Conservation (phyloP, 2,797 vertebrate species). For the Potorous gilbertii region DNA sequence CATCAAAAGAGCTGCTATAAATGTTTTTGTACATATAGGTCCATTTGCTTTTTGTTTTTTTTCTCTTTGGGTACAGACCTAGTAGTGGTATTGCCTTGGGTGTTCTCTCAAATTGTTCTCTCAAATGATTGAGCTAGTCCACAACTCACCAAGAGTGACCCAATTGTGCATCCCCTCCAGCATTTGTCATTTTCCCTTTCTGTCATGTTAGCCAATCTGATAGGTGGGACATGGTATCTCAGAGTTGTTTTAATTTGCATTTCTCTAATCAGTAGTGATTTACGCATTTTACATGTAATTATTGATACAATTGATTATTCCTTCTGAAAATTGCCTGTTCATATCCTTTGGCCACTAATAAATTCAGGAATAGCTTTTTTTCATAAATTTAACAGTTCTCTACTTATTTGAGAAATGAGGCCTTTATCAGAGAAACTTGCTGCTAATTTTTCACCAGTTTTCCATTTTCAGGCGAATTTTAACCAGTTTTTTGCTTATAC, state of each 20-base stretch:
- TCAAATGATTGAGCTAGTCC: not conserved
- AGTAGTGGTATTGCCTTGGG: not conserved
- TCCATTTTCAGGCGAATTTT: not conserved
- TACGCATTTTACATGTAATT: not conserved
- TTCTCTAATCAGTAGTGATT: not conserved
- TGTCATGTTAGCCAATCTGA: not conserved
- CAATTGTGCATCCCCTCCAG: not conserved
- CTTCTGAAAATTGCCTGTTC: not conserved
- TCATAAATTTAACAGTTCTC: not conserved
- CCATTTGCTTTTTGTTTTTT: not conserved
- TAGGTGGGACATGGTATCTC: not conserved
- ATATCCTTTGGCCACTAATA: not conserved
- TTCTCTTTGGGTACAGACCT: not conserved
- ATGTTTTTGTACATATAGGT: not conserved
- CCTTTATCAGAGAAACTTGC: not conserved
- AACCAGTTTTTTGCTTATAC: not conserved
- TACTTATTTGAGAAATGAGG: not conserved
- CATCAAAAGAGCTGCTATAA: not conserved
- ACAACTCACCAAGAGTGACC: not conserved
- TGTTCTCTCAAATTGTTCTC: not conserved
- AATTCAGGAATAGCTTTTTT: not conserved
- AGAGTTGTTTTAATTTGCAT: not conserved
- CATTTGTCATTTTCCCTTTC: not conserved
- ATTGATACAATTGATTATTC: not conserved
- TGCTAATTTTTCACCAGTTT: not conserved